Evolutionary conservation across 2,888 invertebrate species (phyloP).

Genomic region (Drosophila cognata): DNA sequence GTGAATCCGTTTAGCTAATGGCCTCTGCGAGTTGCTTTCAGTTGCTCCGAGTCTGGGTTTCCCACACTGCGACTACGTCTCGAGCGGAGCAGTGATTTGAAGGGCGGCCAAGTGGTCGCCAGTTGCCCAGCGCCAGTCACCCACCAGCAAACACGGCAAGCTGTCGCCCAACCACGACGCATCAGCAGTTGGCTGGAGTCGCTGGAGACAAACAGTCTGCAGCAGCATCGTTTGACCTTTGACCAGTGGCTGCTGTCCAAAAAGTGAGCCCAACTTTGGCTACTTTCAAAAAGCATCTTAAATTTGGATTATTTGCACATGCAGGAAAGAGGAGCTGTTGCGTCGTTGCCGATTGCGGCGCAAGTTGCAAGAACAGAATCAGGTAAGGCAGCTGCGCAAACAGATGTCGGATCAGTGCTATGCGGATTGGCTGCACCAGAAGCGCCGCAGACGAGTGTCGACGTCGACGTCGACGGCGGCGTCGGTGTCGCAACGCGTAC

Average conservation of each 20-base stretch:
- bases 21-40: background rate
- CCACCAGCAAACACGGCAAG: slow-evolving; percentile 14
- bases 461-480: background rate
- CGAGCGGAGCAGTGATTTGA: background rate
- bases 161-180: slow-evolving; percentile 29
- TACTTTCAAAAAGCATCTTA: too few relatives aligned
- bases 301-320: background rate
- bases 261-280: slow-evolving; percentile 33
- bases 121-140: slow-evolving; percentile 1
- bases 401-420: slow-evolving; percentile 38
- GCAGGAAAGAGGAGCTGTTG: slow-evolving; percentile 23
- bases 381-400: slow-evolving; percentile 34
- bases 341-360: slow-evolving; percentile 25
- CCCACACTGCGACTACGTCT: slow-evolving; percentile 28
- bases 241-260: slow-evolving; percentile 50
- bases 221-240: slow-evolving; percentile 30
- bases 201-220: background rate
- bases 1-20: background rate
- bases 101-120: background rate
- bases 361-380: slow-evolving; percentile 11
- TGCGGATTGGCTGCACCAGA: slow-evolving; percentile 40
- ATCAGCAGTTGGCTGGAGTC: background rate
- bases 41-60: background rate
- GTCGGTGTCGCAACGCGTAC: background rate
- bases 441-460: slow-evolving; percentile 5